phyloP scores from a whole-genome alignment of 64 coral and sea anemone species.

The Montipora efflorescens region DNA sequence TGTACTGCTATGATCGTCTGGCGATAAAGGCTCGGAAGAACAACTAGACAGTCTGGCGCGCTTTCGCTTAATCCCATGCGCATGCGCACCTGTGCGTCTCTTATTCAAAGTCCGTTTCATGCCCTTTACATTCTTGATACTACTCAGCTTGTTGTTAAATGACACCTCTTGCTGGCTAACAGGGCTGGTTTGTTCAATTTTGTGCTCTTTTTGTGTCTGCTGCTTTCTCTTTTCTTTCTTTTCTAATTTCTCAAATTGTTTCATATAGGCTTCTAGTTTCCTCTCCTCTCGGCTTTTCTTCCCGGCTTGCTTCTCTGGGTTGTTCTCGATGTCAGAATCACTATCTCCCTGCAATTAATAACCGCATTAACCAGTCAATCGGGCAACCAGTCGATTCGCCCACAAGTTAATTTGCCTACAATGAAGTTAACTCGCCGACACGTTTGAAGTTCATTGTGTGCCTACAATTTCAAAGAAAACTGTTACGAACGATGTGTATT shows the following conservation, averaged over 20 bases:
- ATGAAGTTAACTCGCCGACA: too few relatives aligned
- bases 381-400: too few relatives aligned
- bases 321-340: slow-evolving; percentile 88
- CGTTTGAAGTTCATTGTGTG: too few relatives aligned
- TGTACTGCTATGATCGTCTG: slow-evolving; percentile 93
- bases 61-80: slow-evolving; percentile 69
- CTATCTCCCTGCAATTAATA: slow-evolving; percentile 76
- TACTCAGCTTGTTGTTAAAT: slow-evolving; percentile 22
- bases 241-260: slow-evolving; percentile 93
- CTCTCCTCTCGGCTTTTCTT: slow-evolving; percentile 92
- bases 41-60: slow-evolving; percentile 85
- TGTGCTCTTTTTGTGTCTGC: slow-evolving; percentile 76
- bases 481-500: too few relatives aligned
- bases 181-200: slow-evolving; percentile 52
- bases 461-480: too few relatives aligned
- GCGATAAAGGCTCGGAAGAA: slow-evolving; percentile 95
- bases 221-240: slow-evolving; percentile 95
- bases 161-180: slow-evolving; percentile 51
- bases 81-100: slow-evolving; percentile 44
- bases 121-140: slow-evolving; percentile 26
- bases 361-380: not conserved
- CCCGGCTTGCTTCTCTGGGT: slow-evolving; percentile 65
- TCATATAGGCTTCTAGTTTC: slow-evolving; percentile 88
- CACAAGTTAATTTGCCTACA: too few relatives aligned
- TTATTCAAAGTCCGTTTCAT: slow-evolving; percentile 57